phyloP scores from a whole-genome alignment of 2,113 vertebrate genomes.

The Egretta garzetta region DNA sequence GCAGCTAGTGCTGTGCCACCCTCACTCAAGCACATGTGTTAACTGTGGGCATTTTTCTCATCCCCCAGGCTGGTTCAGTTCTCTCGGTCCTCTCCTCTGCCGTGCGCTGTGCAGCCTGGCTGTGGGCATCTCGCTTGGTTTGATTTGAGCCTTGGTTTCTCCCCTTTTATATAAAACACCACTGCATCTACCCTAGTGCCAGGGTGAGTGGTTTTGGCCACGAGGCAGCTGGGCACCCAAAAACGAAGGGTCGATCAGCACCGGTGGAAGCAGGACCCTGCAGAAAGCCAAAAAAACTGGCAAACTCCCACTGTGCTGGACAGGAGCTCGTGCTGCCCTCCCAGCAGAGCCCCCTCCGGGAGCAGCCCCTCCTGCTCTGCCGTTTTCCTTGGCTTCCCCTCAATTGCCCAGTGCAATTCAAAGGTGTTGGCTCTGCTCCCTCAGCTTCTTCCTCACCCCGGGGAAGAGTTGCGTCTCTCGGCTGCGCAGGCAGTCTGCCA shows the following conservation, averaged over 20 bases:
- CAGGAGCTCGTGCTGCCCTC: not conserved
- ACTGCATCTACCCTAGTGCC: not conserved
- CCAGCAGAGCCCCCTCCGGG: not conserved
- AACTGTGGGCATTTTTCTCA: not conserved
- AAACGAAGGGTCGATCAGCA: not conserved
- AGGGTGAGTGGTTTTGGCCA: not conserved
- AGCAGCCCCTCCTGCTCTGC: not conserved
- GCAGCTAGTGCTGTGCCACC: not conserved
- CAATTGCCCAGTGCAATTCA: not conserved
- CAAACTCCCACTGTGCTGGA: not conserved
- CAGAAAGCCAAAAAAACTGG: not conserved
- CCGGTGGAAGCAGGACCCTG: not conserved
- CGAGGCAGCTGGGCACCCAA: not conserved
- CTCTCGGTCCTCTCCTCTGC: not conserved
- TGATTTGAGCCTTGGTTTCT: not conserved
- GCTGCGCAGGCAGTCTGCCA: not conserved
- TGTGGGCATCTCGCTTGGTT: not conserved
- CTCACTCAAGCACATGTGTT: not conserved
- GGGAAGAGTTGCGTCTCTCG: not conserved
- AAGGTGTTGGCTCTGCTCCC: not conserved
- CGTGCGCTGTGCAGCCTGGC: not conserved
- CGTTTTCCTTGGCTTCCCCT: not conserved
- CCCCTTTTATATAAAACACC: accelerated
- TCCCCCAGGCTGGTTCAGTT: not conserved
- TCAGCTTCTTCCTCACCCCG: not conserved